Percentiles rank a stretch among this genome's conserved stretches.
These are phyloP conservation scores for Drosophila seguyi DNA, from an alignment of 1,140 invertebrate species.

Conservation along the genomic window DNA sequence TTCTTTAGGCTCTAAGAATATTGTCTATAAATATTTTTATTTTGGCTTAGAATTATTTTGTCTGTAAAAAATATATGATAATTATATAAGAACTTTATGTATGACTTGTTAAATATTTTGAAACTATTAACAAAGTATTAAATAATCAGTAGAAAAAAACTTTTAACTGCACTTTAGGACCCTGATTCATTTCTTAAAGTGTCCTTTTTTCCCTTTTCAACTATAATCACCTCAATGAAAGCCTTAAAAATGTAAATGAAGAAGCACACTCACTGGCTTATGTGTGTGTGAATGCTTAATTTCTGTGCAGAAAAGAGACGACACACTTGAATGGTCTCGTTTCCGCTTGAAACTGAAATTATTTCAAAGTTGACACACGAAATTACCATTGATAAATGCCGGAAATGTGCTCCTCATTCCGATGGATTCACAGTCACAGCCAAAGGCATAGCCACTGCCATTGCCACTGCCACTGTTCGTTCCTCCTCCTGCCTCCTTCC, in stretches of 20 bases:
- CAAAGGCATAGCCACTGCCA: background rate
- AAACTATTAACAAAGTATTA: too few species aligned
- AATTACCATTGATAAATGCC: slow-evolving; percentile 55
- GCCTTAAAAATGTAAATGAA: background rate
- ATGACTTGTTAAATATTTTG: too few species aligned
- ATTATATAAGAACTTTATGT: too few species aligned
- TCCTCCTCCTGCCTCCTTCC: background rate
- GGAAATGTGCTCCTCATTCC: slow-evolving; percentile 34
- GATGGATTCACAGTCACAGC: background rate
- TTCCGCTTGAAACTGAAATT: slow-evolving; percentile 36
- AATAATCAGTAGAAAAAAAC: too few species aligned
- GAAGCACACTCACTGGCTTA: background rate
- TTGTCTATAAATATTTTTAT: too few species aligned
- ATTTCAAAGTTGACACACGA: slow-evolving; percentile 42
- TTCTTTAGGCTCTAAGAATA: too few species aligned
- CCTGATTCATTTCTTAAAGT: background rate
- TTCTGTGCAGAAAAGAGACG: slow-evolving; percentile 1
- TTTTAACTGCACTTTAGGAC: background rate
- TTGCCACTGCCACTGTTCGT: background rate
- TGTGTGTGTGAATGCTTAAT: slow-evolving; percentile 14
- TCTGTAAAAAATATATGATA: too few species aligned
- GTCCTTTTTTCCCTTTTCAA: background rate
- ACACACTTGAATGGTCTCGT: slow-evolving; percentile 34
- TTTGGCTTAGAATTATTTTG: too few species aligned
- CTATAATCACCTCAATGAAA: background rate